Evolutionary conservation across 2,797 vertebrate genomes (phyloP).

Genomic region (Crocidura indochinensis): DNA sequence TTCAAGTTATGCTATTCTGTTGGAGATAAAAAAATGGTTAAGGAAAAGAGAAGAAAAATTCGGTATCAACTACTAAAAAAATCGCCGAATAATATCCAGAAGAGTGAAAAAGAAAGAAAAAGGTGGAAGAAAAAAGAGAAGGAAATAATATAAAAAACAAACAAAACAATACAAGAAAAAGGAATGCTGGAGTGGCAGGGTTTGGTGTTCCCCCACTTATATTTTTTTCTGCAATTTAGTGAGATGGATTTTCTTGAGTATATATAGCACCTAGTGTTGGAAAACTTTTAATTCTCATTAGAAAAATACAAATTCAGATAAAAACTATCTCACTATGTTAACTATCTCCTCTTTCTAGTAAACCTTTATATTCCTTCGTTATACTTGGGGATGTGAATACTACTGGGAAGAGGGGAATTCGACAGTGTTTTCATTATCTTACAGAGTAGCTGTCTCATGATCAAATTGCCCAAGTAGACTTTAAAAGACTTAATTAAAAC

Average conservation of each 20-base stretch:
- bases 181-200: no score
- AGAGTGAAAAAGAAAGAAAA: no score
- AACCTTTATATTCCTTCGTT: neutral
- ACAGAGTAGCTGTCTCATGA: neutral
- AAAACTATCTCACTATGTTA: neutral
- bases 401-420: neutral
- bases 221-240: no score
- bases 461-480: conserved; percentile 34
- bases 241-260: neutral
- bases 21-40: no score
- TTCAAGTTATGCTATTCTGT: no score
- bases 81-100: no score
- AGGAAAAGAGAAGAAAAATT: no score
- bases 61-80: no score
- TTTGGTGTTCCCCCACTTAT: no score
- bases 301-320: neutral
- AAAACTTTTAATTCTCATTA: neutral
- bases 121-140: no score
- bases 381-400: neutral
- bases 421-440: neutral
- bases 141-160: no score
- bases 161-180: no score
- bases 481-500: conserved; percentile 21
- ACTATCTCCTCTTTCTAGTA: neutral
- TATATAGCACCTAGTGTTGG: neutral